Conservation (phyloP, 2,113 vertebrate genomes). For the Cricetomys ansorgei region DNA sequence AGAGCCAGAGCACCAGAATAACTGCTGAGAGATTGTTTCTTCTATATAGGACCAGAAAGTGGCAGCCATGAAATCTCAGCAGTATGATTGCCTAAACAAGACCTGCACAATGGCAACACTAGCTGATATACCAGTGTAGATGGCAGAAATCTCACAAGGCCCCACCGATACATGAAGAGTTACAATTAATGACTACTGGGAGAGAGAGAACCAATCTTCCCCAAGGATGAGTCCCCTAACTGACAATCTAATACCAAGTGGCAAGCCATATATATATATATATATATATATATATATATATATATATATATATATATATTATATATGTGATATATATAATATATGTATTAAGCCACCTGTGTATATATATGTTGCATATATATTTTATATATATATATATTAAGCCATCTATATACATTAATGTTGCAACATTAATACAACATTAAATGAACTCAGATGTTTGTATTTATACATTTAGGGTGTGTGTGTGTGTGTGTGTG, state of each 20-base stretch:
- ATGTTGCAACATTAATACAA: too few relatives aligned
- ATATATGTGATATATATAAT: too few relatives aligned
- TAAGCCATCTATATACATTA: too few relatives aligned
- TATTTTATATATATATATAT: too few relatives aligned
- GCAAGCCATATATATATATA: background rate
- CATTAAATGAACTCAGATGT: background rate
- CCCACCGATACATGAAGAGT: background rate
- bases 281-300: too few relatives aligned
- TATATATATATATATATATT: too few relatives aligned
- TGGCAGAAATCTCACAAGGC: background rate
- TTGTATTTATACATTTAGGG: background rate
- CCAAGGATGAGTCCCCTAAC: background rate
- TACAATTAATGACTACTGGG: background rate
- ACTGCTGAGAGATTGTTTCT: background rate
- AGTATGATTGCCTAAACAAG: background rate
- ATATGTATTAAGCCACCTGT: too few relatives aligned
- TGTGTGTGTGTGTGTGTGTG: background rate
- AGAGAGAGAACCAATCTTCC: background rate
- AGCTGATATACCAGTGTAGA: background rate
- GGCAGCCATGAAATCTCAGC: background rate
- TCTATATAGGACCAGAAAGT: background rate
- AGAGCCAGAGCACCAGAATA: background rate
- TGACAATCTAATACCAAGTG: background rate
- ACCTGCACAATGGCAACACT: background rate
- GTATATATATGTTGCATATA: too few relatives aligned